Percentiles rank a stretch among this genome's conserved stretches.
Evolutionary conservation across 30 jellyfish, hydroid and myxozoan species (phyloP).

Genomic region (Mastigias papua): DNA sequence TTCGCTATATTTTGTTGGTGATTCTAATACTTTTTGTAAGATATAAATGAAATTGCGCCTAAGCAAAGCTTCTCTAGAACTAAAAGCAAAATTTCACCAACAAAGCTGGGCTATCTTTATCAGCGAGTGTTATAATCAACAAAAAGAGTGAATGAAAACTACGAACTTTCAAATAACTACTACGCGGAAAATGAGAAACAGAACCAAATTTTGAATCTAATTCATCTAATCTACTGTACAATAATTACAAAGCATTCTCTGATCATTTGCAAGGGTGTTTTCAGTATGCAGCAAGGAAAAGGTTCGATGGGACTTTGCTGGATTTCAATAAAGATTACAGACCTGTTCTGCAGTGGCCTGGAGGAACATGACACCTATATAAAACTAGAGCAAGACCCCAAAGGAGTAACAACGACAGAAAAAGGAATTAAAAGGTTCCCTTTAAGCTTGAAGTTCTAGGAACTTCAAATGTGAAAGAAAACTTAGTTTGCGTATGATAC

Average conservation of each 20-base stretch:
- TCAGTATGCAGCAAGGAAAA: neutral
- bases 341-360: neutral
- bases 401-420: no score
- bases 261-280: neutral
- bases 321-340: neutral
- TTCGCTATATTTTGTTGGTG: neutral
- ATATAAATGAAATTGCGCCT: neutral
- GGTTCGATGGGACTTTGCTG: neutral
- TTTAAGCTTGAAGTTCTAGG: no score
- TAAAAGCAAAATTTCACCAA: neutral
- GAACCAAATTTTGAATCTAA: constrained; percentile 30
- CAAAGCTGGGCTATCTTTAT: neutral
- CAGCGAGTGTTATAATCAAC: constrained; percentile 3
- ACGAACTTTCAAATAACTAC: constrained; percentile 13
- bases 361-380: neutral
- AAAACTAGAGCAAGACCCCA: neutral
- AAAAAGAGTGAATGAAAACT: constrained; percentile 28
- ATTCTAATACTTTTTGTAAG: neutral
- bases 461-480: no score
- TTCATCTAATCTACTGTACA: constrained; percentile 17
- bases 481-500: no score
- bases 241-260: constrained; percentile 13
- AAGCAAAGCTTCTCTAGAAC: neutral
- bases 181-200: constrained; percentile 34
- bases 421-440: no score